These are phyloP conservation scores for Belgica antarctica DNA, from an alignment of 2,888 invertebrate genomes.

Conservation along the genomic window DNA sequence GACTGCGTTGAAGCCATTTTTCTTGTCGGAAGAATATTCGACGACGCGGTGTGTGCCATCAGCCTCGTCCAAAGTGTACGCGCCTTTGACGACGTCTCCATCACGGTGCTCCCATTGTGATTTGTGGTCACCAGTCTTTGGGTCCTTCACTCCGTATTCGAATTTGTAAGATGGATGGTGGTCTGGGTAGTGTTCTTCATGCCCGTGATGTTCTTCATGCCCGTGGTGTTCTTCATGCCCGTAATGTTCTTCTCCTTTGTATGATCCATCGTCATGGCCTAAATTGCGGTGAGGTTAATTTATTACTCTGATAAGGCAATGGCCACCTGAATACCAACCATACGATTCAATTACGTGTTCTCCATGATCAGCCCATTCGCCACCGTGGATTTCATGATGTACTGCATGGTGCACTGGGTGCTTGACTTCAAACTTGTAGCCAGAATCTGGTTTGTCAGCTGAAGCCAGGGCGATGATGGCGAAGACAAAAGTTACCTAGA, in stretches of 20 bases:
- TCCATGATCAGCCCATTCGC: neutral
- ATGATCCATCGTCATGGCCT: neutral
- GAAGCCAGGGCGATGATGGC: neutral
- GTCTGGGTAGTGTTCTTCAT: neutral
- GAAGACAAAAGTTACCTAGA: neutral
- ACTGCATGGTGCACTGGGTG: neutral
- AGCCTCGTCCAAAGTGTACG: conserved; percentile 54
- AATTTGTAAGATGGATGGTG: conserved; percentile 17
- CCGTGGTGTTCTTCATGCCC: too few relatives aligned
- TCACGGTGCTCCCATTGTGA: conserved; percentile 14
- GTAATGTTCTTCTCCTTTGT: neutral
- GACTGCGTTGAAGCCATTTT: conserved; percentile 57
- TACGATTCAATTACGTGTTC: too few relatives aligned
- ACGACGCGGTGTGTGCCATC: conserved; percentile 57
- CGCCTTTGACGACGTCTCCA: conserved; percentile 18
- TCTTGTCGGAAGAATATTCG: conserved; percentile 56
- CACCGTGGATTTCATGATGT: neutral
- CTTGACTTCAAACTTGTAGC: neutral
- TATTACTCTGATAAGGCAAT: neutral
- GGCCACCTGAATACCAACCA: neutral
- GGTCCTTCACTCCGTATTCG: conserved; percentile 29
- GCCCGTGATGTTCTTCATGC: conserved; percentile 50
- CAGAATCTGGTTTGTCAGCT: neutral
- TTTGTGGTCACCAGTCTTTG: conserved; percentile 6
- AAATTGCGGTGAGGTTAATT: too few relatives aligned